phyloP scores from a whole-genome alignment of 2,113 vertebrate genomes.

The Elanoides forficatus region DNA sequence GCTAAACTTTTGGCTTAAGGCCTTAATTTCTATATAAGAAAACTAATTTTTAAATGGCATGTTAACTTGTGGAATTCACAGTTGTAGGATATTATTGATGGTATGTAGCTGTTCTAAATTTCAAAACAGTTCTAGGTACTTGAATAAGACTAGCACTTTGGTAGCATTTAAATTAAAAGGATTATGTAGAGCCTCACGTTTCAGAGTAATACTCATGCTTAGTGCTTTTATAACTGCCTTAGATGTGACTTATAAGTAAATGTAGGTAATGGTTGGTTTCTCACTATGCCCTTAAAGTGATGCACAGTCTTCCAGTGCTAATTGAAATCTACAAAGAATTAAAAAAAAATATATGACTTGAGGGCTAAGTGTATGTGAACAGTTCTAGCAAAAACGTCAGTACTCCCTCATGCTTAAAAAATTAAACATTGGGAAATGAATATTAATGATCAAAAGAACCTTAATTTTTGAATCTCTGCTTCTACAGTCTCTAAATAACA shows the following conservation, averaged over 20 bases:
- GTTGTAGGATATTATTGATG: not conserved
- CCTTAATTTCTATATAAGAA: not conserved
- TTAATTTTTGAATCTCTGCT: constrained; percentile 11
- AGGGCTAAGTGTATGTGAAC: constrained; percentile 8
- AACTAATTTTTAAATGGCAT: not conserved
- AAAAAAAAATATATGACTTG: not conserved
- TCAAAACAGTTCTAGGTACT: not conserved
- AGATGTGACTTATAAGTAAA: constrained; percentile 9
- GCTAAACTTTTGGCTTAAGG: not conserved
- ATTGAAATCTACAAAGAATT: constrained; percentile 27
- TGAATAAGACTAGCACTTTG: not conserved
- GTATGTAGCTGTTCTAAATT: not conserved
- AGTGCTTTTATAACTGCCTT: constrained; percentile 7
- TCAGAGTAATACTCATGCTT: not conserved
- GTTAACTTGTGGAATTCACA: not conserved
- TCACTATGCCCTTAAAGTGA: not conserved
- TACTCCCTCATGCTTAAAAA: constrained; percentile 41
- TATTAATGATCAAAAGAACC: constrained; percentile 43
- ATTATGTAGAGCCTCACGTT: not conserved
- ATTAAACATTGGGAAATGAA: constrained; percentile 39
- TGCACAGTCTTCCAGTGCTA: not conserved
- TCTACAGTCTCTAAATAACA: not conserved
- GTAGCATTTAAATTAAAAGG: not conserved
- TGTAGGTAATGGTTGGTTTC: constrained; percentile 18
- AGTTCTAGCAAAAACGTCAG: not conserved